These are phyloP conservation scores for Nowickia ferox DNA, from an alignment of 2,888 invertebrate species.

Conservation along the genomic window DNA sequence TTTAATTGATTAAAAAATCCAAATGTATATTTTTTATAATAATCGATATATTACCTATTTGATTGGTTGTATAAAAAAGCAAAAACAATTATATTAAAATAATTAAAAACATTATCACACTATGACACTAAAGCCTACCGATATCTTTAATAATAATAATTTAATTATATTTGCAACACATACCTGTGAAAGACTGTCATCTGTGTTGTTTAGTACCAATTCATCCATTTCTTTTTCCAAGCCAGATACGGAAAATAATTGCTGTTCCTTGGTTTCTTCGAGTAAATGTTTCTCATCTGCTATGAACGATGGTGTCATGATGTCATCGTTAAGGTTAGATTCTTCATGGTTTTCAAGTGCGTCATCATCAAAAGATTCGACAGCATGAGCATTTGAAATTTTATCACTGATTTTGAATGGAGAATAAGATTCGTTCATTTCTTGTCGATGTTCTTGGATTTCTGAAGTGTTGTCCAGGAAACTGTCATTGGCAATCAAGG, in stretches of 20 bases:
- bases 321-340: neutral
- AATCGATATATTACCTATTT: too few relatives aligned
- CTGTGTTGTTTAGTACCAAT: constrained; percentile 61
- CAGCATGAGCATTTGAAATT: constrained; percentile 73
- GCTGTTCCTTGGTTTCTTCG: constrained; percentile 78
- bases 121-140: too few relatives aligned
- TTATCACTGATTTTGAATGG: constrained; percentile 31
- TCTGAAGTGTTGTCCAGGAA: constrained; percentile 35
- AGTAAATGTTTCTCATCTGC: constrained; percentile 78
- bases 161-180: constrained; percentile 39
- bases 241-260: constrained; percentile 41
- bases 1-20: too few relatives aligned
- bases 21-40: too few relatives aligned
- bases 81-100: too few relatives aligned
- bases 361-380: constrained; percentile 16
- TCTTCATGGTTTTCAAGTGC: constrained; percentile 4
- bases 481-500: constrained; percentile 27
- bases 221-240: constrained; percentile 62
- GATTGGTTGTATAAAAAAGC: too few relatives aligned
- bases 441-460: constrained; percentile 27
- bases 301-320: constrained; percentile 70
- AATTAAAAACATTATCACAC: too few relatives aligned
- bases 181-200: constrained; percentile 74
- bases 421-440: constrained; percentile 45
- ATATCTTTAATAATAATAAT: neutral